These are phyloP conservation scores for Pyrrhia umbra DNA, from an alignment of 2,888 invertebrate species.

Conservation along the genomic window DNA sequence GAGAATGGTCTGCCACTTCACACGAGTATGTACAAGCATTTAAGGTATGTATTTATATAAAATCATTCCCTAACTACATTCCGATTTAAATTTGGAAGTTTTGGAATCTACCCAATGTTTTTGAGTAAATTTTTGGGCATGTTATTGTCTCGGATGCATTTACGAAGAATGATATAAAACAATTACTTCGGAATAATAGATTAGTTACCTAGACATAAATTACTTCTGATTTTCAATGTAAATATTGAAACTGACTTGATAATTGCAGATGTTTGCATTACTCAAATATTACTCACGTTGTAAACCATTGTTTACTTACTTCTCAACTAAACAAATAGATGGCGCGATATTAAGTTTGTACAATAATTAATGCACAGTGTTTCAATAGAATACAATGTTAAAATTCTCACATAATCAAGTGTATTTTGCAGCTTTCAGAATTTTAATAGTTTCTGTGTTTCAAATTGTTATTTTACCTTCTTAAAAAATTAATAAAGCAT, in stretches of 20 bases:
- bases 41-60: conserved; percentile 86
- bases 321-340: conserved; percentile 48
- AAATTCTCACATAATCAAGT: too few relatives aligned
- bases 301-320: conserved; percentile 7
- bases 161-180: conserved; percentile 43
- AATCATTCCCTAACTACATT: background rate
- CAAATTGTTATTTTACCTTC: too few relatives aligned
- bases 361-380: too few relatives aligned
- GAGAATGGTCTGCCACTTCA: conserved; percentile 90
- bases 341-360: conserved; percentile 35
- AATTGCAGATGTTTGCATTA: background rate
- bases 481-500: too few relatives aligned
- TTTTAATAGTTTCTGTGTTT: too few relatives aligned
- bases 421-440: too few relatives aligned
- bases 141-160: conserved; percentile 24
- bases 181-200: too few relatives aligned
- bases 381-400: too few relatives aligned
- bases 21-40: conserved; percentile 92
- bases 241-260: conserved; percentile 3
- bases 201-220: too few relatives aligned
- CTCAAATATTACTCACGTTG: background rate
- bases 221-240: conserved; percentile 4
- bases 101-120: background rate
- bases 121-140: background rate
- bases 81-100: background rate